A percentile compares a stretch with the other conserved stretches of the same genome.
Evolutionary conservation across 2,113 vertebrate genomes (phyloP).

Genomic region (Mandrillus leucophaeus): DNA sequence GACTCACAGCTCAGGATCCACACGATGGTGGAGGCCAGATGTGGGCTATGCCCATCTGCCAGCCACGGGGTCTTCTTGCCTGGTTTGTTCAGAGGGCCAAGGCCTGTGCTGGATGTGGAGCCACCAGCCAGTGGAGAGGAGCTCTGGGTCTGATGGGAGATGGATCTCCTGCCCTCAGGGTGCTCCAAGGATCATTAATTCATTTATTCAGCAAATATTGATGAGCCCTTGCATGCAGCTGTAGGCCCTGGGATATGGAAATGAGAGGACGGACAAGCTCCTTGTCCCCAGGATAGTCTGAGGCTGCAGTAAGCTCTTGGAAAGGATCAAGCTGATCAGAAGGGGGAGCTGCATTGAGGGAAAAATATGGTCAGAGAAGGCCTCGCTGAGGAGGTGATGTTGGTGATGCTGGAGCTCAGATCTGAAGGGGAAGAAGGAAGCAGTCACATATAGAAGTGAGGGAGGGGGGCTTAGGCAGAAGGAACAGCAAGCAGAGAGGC

Average conservation of each 20-base stretch:
- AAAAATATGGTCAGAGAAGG: background rate
- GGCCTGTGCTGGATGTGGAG: background rate
- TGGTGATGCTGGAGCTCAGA: background rate
- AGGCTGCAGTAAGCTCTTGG: background rate
- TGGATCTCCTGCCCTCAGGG: background rate
- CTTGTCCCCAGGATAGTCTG: background rate
- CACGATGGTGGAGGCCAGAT: background rate
- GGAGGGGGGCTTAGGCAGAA: background rate
- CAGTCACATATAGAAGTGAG: background rate
- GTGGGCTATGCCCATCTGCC: background rate
- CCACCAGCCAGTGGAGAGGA: background rate
- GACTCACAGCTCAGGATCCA: background rate
- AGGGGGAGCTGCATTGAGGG: background rate
- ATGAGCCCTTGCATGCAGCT: background rate
- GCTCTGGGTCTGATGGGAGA: background rate
- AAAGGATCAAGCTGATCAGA: background rate
- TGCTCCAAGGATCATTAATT: background rate
- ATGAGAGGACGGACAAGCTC: background rate
- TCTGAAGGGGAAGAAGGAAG: background rate
- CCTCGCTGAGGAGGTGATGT: background rate
- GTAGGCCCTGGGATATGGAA: background rate
- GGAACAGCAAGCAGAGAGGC: background rate
- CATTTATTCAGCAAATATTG: background rate
- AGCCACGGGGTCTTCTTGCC: rapidly evolving
- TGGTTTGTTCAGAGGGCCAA: background rate